Conservation (phyloP, 2,113 vertebrate species). For the Brachypodius melanocephalos region DNA sequence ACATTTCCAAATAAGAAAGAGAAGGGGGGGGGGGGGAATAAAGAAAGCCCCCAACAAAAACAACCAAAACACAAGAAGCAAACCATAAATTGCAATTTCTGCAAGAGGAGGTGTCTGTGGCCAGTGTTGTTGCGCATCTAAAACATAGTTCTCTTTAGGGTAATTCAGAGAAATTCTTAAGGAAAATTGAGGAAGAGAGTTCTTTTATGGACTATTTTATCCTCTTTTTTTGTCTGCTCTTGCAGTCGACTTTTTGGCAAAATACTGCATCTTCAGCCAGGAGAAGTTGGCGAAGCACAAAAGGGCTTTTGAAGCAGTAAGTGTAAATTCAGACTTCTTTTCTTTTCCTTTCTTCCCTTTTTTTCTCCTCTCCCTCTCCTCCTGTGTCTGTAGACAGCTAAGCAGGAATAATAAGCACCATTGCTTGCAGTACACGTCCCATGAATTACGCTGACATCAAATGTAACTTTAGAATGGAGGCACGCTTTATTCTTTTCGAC, state of each 20-base stretch:
- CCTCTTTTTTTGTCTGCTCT: constrained; percentile 67
- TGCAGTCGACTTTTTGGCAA: constrained; percentile 92
- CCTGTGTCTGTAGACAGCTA: constrained; percentile 74
- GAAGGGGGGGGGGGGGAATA: too few relatives aligned
- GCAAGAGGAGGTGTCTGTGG: background rate
- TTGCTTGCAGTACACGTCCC: constrained; percentile 73
- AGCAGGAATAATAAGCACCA: constrained; percentile 76
- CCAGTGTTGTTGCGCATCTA: background rate
- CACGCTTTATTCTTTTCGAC: constrained; percentile 76
- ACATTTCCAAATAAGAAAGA: constrained; percentile 48
- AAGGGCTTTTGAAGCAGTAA: constrained; percentile 91
- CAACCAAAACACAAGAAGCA: background rate
- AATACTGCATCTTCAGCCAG: constrained; percentile 88
- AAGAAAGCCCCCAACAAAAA: background rate
- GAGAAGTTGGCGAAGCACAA: constrained; percentile 89
- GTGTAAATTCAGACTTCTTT: constrained; percentile 82
- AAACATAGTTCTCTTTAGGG: constrained; percentile 13
- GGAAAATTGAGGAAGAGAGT: constrained; percentile 8
- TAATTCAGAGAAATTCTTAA: constrained; percentile 49
- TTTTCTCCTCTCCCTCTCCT: constrained; percentile 71
- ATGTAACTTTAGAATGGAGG: constrained; percentile 80
- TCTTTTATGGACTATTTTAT: constrained; percentile 65
- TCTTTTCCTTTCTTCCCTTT: constrained; percentile 75
- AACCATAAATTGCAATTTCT: constrained; percentile 12
- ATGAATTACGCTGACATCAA: constrained; percentile 79